A percentile compares a stretch with the other conserved stretches of the same genome.
Evolutionary conservation across 2,113 vertebrate genomes (phyloP).

Genomic region (Vireo altiloquus): DNA sequence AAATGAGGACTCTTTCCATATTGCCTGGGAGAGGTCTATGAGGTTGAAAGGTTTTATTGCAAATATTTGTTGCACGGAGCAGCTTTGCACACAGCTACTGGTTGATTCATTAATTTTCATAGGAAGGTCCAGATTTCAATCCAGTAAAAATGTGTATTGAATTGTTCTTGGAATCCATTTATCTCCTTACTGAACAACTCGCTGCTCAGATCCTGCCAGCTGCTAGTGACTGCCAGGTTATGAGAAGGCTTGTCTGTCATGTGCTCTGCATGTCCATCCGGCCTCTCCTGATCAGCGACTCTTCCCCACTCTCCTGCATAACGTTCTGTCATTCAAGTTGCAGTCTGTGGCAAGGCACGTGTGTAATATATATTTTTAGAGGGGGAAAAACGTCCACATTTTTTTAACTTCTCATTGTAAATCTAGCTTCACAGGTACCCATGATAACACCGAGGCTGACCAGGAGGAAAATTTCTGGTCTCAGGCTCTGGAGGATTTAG

Average conservation of each 20-base stretch:
- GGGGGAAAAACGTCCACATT: not conserved
- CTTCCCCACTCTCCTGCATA: not conserved
- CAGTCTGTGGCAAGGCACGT: slow-evolving; percentile 18
- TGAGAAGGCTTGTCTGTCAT: not conserved
- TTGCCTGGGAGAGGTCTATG: not conserved
- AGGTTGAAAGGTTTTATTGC: slow-evolving; percentile 2
- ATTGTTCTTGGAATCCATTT: not conserved
- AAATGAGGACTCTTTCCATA: not conserved
- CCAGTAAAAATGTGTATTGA: not conserved
- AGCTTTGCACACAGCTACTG: not conserved
- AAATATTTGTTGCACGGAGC: not conserved
- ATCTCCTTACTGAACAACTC: not conserved
- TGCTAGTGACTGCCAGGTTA: slow-evolving; percentile 15
- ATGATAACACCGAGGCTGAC: slow-evolving; percentile 87
- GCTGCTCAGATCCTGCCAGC: slow-evolving; percentile 27
- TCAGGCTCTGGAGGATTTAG: slow-evolving; percentile 96
- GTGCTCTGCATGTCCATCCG: not conserved
- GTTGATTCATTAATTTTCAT: not conserved
- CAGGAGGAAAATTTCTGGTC: slow-evolving; percentile 99
- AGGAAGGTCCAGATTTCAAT: not conserved
- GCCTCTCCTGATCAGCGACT: not conserved
- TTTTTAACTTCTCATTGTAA: slow-evolving; percentile 52
- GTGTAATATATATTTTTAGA: not conserved
- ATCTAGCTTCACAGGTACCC: slow-evolving; percentile 84
- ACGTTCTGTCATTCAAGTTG: not conserved